Percentiles rank a stretch among this genome's conserved stretches.
phyloP scores from a whole-genome alignment of 1,140 invertebrate species.

The Megalopta genalis region DNA sequence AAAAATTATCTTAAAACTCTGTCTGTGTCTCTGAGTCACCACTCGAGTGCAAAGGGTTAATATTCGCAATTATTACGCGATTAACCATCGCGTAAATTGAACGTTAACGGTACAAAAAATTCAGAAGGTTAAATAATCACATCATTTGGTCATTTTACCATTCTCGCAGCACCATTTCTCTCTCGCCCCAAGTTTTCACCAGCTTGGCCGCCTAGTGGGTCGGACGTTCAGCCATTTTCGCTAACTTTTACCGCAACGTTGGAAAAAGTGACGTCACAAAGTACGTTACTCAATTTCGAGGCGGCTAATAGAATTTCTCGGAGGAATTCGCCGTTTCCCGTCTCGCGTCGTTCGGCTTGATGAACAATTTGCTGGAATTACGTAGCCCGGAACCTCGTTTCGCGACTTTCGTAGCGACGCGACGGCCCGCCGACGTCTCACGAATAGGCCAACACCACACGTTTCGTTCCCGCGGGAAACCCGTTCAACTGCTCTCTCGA shows the following conservation, averaged over 20 bases:
- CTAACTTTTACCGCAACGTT: no score
- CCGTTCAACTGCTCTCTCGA: not conserved
- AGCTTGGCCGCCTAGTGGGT: not conserved
- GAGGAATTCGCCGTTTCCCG: constrained; percentile 22
- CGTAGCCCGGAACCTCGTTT: not conserved
- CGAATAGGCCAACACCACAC: not conserved
- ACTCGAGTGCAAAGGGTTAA: no score
- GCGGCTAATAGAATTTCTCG: not conserved
- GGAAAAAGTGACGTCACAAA: not conserved
- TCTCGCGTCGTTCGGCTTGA: not conserved
- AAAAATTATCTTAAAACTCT: no score
- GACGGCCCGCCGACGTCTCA: not conserved
- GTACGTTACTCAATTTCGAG: not conserved
- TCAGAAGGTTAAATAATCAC: no score
- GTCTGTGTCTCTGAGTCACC: no score
- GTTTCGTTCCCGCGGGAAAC: not conserved
- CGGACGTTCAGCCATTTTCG: not conserved
- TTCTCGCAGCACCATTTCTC: no score
- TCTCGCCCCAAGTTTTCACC: no score
- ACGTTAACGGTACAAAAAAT: no score
- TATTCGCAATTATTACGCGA: no score
- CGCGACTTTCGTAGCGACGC: not conserved
- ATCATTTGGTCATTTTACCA: no score
- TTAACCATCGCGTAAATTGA: no score
- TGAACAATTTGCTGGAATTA: constrained; percentile 30